Base-by-base conservation (phyloP, 2,888 invertebrate species). In the Heliconius aoede region DNA sequence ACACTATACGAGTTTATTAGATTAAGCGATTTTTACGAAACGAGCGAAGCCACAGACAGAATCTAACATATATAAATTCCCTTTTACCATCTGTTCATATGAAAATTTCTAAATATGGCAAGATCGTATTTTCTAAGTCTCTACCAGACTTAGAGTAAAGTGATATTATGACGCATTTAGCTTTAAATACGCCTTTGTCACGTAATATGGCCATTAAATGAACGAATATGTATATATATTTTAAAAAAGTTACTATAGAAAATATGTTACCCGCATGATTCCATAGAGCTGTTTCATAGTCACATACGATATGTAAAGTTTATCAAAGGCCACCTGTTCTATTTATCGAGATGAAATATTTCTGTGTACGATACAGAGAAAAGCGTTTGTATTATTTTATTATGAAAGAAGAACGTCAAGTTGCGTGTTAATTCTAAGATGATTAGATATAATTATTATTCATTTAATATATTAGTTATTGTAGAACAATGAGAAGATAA, bases 171-270 rank as follows among this genome's bases (percentile, higher is more conserved):
- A 69, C 55, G 69, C 55, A 69, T 55, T 69, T 69, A 69, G 60
- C 61, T 72, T 60, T 72, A 21, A 72, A 60, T 60, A 26, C 26
- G 32, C 21, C 36, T 72, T 72, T 58, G 72, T 58, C 72, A 72
- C 72, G 72, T 72, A 40, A 72, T 58, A 61, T n/a, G 60, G 26
- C 60, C 15, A 72, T 72, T 72, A 58, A 36, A 46, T 30, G 13
- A 58, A 72, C 40, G 72, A n/a, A 72, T 60, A 60, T 71, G 24
- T 72, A 26, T 60, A 30, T 24, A 55, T 26, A 9, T 46, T 18
- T 46, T n/a, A 51, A n/a, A 58, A 18, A 24, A 18, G 18, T 24
- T 58, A 24, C n/a, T 51, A n/a, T 9, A 32, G 32, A 26, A 69
- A 51, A 26, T 9, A 15, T 30, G 30, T 21, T 55, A 18, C 30